These are phyloP conservation scores for Athalia circularis DNA, from an alignment of 2,888 invertebrate species.

Conservation along the genomic window DNA sequence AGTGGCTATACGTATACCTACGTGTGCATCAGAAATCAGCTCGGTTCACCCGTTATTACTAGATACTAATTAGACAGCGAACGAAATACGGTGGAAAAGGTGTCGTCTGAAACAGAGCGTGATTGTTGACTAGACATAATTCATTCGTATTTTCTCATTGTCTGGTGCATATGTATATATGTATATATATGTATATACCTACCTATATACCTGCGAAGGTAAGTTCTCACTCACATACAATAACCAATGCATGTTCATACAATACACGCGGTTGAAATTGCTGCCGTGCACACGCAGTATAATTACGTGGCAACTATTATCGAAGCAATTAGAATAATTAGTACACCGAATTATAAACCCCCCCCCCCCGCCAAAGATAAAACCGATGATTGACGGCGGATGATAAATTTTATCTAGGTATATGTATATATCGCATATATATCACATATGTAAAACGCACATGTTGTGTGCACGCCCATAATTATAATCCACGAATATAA, in stretches of 20 bases:
- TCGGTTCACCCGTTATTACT: background rate
- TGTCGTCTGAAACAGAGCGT: conserved; percentile 26
- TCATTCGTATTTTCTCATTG: too few relatives aligned
- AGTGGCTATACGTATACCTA: background rate
- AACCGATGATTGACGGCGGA: background rate
- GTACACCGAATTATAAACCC: background rate
- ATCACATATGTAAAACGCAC: too few relatives aligned
- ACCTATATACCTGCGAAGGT: background rate
- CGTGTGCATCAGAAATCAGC: background rate
- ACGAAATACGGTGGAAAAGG: conserved; percentile 9
- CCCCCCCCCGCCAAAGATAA: background rate
- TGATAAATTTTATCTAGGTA: background rate
- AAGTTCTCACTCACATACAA: too few relatives aligned
- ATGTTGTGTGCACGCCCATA: too few relatives aligned
- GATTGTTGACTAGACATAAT: conserved; percentile 12
- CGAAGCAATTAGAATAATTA: conserved; percentile 18
- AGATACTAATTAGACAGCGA: conserved; percentile 41
- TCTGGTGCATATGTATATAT: too few relatives aligned
- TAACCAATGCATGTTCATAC: too few relatives aligned
- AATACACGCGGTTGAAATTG: too few relatives aligned
- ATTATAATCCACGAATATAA: too few relatives aligned
- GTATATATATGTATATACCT: background rate
- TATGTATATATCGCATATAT: too few relatives aligned
- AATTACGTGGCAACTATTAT: background rate
- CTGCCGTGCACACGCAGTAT: background rate